phyloP scores from a whole-genome alignment of 2,113 vertebrate species.

The Myodes glareolus region DNA sequence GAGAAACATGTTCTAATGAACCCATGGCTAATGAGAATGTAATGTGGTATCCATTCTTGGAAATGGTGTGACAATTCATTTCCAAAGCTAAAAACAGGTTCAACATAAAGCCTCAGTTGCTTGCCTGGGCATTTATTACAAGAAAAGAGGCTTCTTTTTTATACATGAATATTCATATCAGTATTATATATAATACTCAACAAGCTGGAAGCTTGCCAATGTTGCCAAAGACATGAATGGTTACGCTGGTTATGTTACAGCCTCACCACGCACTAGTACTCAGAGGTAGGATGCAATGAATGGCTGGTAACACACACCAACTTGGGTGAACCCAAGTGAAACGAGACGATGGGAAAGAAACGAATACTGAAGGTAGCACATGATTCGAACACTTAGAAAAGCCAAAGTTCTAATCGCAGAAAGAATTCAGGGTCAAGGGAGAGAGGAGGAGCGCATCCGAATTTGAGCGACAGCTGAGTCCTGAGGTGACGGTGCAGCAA shows the following conservation, averaged over 20 bases:
- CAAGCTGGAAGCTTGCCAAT: conserved; percentile 28
- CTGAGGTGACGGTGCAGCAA: neutral
- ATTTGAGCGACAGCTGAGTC: too few relatives aligned
- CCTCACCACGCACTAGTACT: neutral
- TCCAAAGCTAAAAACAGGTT: conserved; percentile 12
- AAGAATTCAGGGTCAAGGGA: neutral
- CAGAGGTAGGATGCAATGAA: neutral
- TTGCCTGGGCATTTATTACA: conserved; percentile 18
- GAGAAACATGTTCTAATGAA: conserved; percentile 3
- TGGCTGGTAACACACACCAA: neutral
- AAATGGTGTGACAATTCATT: neutral
- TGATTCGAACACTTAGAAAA: neutral
- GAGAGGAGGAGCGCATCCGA: neutral
- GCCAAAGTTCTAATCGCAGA: neutral
- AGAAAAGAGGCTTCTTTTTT: conserved; percentile 15
- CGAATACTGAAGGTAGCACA: neutral
- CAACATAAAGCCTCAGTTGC: neutral
- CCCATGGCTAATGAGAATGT: neutral
- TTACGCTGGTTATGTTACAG: neutral
- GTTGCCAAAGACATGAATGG: neutral
- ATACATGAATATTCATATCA: conserved; percentile 5
- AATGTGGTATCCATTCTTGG: neutral
- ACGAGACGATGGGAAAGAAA: neutral
- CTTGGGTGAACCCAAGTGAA: neutral
- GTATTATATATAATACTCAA: neutral